Evolutionary conservation across 1,140 invertebrate genomes (phyloP).

Genomic region (Formica selysi): DNA sequence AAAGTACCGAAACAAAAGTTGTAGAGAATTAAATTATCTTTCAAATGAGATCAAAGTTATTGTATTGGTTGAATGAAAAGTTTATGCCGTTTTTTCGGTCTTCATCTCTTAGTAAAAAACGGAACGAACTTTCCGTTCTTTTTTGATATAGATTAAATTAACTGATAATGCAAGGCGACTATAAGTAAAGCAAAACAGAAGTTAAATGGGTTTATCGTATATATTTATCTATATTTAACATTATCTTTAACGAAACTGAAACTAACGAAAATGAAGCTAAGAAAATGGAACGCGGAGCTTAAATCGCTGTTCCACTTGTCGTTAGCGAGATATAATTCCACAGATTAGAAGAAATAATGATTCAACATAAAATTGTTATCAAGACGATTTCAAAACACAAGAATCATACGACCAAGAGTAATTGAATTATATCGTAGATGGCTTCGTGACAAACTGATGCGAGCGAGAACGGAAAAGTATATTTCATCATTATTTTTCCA

Average conservation of each 20-base stretch:
- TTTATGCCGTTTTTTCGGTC: no score
- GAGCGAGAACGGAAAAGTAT: neutral
- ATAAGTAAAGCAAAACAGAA: neutral
- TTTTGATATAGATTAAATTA: neutral
- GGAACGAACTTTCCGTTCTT: neutral
- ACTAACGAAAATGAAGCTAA: neutral
- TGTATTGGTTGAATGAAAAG: no score
- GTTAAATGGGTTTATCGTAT: neutral
- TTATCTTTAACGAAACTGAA: conserved; percentile 8
- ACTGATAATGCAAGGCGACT: neutral
- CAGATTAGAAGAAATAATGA: conserved; percentile 18
- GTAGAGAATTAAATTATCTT: no score
- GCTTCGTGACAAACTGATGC: neutral
- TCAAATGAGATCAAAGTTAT: no score
- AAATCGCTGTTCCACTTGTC: neutral
- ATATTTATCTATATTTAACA: conserved; percentile 15
- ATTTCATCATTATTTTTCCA: conserved; percentile 15
- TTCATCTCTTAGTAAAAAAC: no score
- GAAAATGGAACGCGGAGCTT: neutral
- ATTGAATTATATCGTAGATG: conserved; percentile 38
- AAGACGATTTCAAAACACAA: neutral
- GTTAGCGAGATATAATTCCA: neutral
- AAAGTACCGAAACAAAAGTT: no score
- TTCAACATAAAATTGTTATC: neutral
- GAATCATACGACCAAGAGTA: neutral